Conservation (phyloP, 1,140 invertebrate genomes). For the Aphelenchoides besseyi region DNA sequence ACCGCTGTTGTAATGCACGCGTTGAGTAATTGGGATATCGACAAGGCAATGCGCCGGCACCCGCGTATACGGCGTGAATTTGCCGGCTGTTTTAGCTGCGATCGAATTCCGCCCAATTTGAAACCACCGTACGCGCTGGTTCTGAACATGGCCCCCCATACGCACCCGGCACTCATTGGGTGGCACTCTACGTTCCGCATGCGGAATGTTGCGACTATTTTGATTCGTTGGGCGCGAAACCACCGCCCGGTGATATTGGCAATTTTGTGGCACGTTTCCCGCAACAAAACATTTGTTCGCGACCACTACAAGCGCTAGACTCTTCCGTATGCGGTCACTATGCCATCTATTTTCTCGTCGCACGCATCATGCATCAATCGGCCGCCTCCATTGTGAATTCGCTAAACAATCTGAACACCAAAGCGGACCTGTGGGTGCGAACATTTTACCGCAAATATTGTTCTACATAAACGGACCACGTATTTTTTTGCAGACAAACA, state of each 20-base stretch:
- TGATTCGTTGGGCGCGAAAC: neutral
- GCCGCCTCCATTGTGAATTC: neutral
- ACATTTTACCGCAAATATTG: neutral
- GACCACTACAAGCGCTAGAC: neutral
- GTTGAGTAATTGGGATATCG: neutral
- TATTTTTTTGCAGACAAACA: neutral
- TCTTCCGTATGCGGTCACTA: neutral
- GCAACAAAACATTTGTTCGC: neutral
- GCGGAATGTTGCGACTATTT: neutral
- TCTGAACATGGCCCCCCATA: neutral
- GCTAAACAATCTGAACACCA: neutral
- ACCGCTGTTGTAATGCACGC: neutral
- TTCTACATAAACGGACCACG: neutral
- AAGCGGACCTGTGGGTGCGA: neutral
- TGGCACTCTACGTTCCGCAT: neutral
- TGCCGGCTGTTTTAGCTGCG: neutral
- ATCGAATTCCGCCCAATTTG: neutral
- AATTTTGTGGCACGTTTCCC: neutral
- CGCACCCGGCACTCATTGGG: neutral
- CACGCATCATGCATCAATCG: neutral
- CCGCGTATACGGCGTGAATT: neutral
- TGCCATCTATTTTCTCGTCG: neutral
- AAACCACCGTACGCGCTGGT: neutral
- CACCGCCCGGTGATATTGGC: neutral
- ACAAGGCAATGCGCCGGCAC: neutral